Base-by-base conservation (phyloP, 2,113 vertebrate genomes). In the Ophthalmolycus amberensis region DNA sequence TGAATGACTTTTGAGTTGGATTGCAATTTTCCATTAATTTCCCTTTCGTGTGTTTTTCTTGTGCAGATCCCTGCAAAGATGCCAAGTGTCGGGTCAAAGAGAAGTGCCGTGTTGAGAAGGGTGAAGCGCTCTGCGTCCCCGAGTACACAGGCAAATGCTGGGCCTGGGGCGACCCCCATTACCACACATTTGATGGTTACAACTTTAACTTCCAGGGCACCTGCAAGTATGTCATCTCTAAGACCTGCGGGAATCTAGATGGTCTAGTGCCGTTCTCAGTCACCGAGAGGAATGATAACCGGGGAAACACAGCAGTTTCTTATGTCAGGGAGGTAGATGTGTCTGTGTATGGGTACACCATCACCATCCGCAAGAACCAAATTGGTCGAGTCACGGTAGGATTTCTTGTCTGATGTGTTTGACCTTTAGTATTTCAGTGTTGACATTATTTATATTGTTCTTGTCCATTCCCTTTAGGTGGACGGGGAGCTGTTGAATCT, bases 141-240 rank as follows among this genome's bases (percentile, higher is more conserved):
- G 85, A 92, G 46, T 94, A 90, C 68, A 89, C 92, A 0, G 93
- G 90, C 27, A 91, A 4, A 40, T 97, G 96, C 88, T 85, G 94
- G 83, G 94, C 88, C 0, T 94, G 91, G 3, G 96, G 96, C 0
- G 96, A 96, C 79, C 95, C 95, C 3, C 96, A 97, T 84, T 97
- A 95, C 20, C 75, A 92, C 80, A 96, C 91, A 63, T 97, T 95
- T 48, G 96, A 97, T 34, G 93, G 95, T 9, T 83, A 83, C 63
- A 91, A 93, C 78, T 96, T 90, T 9, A 68, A 96, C 87, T 97
- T 97, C 90, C 96, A 96, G 84, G 96, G 96, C 62, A 95, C 94
- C 62, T 97, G 96, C 80, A 92, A 88, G 0, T 97, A 97, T 82
- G 73, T 44, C 64, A 88, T 97, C 75, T 95, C 94, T 0, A 85